Percentiles rank a stretch among this genome's conserved stretches.
These are phyloP conservation scores for Papilio elwesi DNA, from an alignment of 2,888 invertebrate species.

Conservation along the genomic window DNA sequence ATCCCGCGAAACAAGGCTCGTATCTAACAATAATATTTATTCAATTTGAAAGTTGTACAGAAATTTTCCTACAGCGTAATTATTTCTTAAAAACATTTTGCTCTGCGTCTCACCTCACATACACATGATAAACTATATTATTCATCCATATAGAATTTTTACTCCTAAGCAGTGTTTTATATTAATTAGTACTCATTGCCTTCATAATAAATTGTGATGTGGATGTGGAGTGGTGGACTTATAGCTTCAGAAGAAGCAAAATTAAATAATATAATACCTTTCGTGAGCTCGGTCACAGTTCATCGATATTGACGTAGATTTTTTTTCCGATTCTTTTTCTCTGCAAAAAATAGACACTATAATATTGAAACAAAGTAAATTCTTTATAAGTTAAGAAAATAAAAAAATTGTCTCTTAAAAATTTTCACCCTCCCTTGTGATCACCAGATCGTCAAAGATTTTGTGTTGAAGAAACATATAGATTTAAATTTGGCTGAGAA, in stretches of 20 bases:
- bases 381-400: background rate
- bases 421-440: no score
- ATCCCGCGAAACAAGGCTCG: slow-evolving; percentile 76
- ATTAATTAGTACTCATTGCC: no score
- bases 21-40: slow-evolving; percentile 51
- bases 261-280: slow-evolving; percentile 55
- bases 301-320: slow-evolving; percentile 53
- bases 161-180: no score
- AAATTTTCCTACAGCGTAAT: background rate
- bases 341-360: slow-evolving; percentile 53
- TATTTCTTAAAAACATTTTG: no score
- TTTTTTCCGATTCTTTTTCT: slow-evolving; percentile 68
- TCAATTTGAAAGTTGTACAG: no score
- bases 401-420: background rate
- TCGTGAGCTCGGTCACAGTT: slow-evolving; percentile 74
- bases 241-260: background rate
- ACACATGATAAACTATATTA: no score
- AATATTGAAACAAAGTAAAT: slow-evolving; percentile 35
- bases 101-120: no score
- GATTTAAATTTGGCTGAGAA: no score
- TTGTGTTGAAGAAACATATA: no score
- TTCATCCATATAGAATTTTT: no score
- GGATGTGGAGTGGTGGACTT: no score
- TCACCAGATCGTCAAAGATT: no score
- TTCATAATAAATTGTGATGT: background rate